Evolutionary conservation across 2,113 vertebrate genomes (phyloP).

Genomic region (Anhinga anhinga): DNA sequence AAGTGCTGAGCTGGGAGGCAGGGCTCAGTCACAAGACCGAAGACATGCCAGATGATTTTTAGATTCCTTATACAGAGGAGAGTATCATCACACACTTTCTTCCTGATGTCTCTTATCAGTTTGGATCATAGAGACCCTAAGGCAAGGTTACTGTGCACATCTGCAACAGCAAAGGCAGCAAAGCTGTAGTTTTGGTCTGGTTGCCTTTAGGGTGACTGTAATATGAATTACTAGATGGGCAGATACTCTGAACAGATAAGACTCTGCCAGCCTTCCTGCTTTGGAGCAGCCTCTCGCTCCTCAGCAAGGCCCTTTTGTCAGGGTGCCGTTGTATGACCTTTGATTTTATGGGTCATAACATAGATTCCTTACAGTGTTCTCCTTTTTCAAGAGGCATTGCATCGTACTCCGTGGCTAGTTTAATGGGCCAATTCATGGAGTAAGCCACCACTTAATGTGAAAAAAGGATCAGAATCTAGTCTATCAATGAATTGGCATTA

Average conservation of each 20-base stretch:
- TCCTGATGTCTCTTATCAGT: background rate
- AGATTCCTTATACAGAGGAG: background rate
- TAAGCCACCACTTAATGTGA: background rate
- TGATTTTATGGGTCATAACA: background rate
- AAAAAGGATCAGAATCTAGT: background rate
- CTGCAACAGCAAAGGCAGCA: background rate
- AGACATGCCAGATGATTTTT: background rate
- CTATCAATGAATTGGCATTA: background rate
- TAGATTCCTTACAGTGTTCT: background rate
- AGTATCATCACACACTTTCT: background rate
- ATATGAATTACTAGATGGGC: background rate
- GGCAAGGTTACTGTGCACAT: background rate
- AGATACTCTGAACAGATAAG: background rate
- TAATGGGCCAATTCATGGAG: background rate
- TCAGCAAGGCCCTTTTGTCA: background rate
- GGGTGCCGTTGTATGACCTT: background rate
- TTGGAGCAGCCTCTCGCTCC: background rate
- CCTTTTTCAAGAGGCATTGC: background rate
- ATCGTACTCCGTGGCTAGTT: background rate
- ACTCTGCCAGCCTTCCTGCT: background rate
- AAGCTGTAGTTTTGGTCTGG: background rate
- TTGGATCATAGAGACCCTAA: background rate
- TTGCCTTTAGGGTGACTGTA: background rate
- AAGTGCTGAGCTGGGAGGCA: background rate
- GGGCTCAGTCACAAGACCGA: background rate